A percentile compares a stretch with the other conserved stretches of the same genome.
These are phyloP conservation scores for Sepioteuthis lessoniana DNA, from an alignment of 2,888 invertebrate genomes.

Conservation along the genomic window DNA sequence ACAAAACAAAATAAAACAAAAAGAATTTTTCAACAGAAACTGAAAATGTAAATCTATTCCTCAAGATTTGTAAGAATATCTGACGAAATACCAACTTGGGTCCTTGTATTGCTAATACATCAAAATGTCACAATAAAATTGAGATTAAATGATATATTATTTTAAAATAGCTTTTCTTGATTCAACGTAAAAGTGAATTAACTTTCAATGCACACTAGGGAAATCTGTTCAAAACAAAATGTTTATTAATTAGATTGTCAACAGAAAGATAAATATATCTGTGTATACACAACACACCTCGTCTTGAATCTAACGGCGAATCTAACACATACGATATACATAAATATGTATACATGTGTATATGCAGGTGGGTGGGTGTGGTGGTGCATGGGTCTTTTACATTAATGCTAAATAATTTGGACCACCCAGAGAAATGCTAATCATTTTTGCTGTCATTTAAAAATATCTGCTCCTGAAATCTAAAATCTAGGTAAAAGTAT, in stretches of 20 bases:
- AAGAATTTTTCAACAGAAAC: too few species aligned
- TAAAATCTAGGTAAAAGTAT: too few species aligned
- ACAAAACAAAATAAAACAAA: too few species aligned
- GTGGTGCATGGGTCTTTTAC: neutral
- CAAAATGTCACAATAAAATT: neutral
- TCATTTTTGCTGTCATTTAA: too few species aligned
- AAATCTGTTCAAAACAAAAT: neutral
- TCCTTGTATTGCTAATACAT: neutral
- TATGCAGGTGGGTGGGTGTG: neutral
- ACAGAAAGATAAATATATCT: neutral
- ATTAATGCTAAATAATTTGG: too few species aligned
- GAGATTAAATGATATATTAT: neutral
- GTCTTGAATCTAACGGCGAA: too few species aligned
- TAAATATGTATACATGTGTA: neutral
- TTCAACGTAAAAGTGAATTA: neutral
- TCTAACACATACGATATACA: neutral
- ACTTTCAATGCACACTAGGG: neutral
- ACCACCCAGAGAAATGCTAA: too few species aligned
- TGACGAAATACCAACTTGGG: neutral
- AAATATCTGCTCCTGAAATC: too few species aligned
- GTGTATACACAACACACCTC: too few species aligned
- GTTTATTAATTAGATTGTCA: constrained; percentile 14
- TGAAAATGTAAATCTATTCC: neutral
- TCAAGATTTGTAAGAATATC: neutral
- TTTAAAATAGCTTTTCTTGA: neutral